A percentile compares a stretch with the other conserved stretches of the same genome.
Conservation (phyloP, 2,113 vertebrate genomes). For the Raja brachyura region DNA sequence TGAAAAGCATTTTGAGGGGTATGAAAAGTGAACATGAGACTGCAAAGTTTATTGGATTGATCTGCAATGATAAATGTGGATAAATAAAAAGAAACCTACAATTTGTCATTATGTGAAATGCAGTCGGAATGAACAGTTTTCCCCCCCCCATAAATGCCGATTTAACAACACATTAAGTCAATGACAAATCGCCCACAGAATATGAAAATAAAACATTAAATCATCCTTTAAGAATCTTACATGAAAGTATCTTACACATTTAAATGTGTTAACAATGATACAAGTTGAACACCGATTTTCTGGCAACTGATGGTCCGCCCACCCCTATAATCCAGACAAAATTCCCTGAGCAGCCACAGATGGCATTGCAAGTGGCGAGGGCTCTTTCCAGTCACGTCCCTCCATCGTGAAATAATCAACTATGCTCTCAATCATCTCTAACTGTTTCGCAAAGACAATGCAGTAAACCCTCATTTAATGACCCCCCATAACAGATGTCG, state of each 20-base stretch:
- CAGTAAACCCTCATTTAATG: too few relatives aligned
- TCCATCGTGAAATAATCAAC: too few relatives aligned
- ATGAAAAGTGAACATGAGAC: constrained; percentile 27
- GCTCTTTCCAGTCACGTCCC: too few relatives aligned
- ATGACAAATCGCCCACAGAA: constrained; percentile 9
- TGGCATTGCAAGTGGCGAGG: too few relatives aligned
- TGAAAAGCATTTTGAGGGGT: neutral
- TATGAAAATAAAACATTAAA: constrained; percentile 12
- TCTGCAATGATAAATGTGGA: constrained; percentile 16
- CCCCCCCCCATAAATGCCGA: neutral
- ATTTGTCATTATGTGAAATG: constrained; percentile 9
- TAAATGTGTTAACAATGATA: constrained; percentile 27
- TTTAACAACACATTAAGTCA: constrained; percentile 18
- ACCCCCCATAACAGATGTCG: too few relatives aligned
- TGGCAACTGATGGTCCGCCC: too few relatives aligned
- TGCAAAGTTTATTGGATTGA: constrained; percentile 36
- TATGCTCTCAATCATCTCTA: too few relatives aligned
- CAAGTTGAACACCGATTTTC: too few relatives aligned
- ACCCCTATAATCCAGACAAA: too few relatives aligned
- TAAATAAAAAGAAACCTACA: constrained; percentile 20
- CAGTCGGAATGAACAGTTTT: constrained; percentile 11
- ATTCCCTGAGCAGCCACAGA: too few relatives aligned
- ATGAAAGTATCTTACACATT: constrained; percentile 32
- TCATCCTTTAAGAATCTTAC: constrained; percentile 29
- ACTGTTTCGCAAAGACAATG: too few relatives aligned